These are phyloP conservation scores for Pachypeltis micranthus DNA, from an alignment of 1,140 invertebrate species.

Conservation along the genomic window DNA sequence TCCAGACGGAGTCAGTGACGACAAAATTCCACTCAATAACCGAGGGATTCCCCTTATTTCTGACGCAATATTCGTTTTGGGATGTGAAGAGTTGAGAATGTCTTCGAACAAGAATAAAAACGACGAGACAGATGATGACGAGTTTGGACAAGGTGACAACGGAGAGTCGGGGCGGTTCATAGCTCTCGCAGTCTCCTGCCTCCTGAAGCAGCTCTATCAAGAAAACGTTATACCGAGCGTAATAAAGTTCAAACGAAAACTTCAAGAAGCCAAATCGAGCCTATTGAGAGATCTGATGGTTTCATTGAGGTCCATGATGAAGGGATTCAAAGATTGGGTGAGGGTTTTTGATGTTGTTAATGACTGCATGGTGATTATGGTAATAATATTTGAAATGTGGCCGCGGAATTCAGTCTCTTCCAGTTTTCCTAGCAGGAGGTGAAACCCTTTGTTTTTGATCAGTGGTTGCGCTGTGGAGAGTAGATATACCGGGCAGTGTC, in stretches of 20 bases:
- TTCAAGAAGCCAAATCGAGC: slow-evolving; percentile 2
- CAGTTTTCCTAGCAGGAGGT: background rate
- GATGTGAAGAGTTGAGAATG: background rate
- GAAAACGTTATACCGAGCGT: background rate
- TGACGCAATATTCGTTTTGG: background rate
- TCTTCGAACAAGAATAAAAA: background rate
- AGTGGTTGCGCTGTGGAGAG: no score
- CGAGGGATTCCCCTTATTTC: background rate
- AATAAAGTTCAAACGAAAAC: slow-evolving; percentile 2
- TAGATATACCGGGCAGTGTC: background rate
- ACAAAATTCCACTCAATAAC: background rate
- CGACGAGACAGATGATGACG: background rate
- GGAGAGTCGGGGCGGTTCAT: background rate
- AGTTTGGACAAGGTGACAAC: background rate
- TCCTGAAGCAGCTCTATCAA: background rate
- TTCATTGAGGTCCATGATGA: background rate
- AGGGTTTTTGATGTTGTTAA: background rate
- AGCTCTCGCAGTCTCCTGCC: background rate
- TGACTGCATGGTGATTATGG: background rate
- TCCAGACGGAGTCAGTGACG: background rate
- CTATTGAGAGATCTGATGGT: slow-evolving; percentile 2
- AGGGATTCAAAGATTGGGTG: slow-evolving; percentile 9
- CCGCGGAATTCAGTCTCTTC: background rate
- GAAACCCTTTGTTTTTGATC: background rate
- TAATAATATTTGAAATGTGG: background rate